phyloP scores from a whole-genome alignment of 2,797 vertebrate species.

The Cyclopterus lumpus region DNA sequence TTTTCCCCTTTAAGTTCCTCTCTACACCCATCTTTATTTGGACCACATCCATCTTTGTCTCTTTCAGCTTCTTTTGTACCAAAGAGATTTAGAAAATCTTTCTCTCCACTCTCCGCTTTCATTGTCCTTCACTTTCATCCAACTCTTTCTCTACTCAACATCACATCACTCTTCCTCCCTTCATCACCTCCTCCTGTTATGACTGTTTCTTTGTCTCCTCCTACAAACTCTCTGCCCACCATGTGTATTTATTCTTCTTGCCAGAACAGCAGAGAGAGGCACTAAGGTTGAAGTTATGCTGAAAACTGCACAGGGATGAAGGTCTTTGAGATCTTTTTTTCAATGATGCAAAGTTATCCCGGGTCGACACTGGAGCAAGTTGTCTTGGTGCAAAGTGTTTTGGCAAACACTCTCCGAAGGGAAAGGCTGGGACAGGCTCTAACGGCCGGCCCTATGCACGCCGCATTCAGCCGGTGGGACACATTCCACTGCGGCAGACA shows the following conservation, averaged over 20 bases:
- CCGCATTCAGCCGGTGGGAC: slow-evolving; percentile 37
- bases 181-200: slow-evolving; percentile 49
- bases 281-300: slow-evolving; percentile 8
- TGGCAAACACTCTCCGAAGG: slow-evolving; percentile 1
- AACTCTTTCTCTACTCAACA: slow-evolving; percentile 21
- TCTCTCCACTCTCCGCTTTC: slow-evolving; percentile 2
- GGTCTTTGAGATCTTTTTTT: neutral
- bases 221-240: slow-evolving; percentile 29
- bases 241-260: slow-evolving; percentile 17
- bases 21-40: neutral
- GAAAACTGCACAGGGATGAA: slow-evolving; percentile 7
- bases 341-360: neutral
- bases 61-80: neutral
- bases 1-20: neutral
- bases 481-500: slow-evolving; percentile 37
- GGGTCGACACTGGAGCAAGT: slow-evolving; percentile 2
- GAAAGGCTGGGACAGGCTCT: slow-evolving; percentile 51
- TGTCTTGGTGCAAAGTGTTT: slow-evolving; percentile 26
- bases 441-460: slow-evolving; percentile 1
- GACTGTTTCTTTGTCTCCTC: slow-evolving; percentile 37
- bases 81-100: neutral
- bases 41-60: slow-evolving; percentile 17
- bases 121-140: slow-evolving; percentile 4
- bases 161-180: slow-evolving; percentile 38
- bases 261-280: slow-evolving; percentile 9